Base-by-base conservation (phyloP, 2,888 invertebrate genomes). In the Psylliodes chrysocephalus region DNA sequence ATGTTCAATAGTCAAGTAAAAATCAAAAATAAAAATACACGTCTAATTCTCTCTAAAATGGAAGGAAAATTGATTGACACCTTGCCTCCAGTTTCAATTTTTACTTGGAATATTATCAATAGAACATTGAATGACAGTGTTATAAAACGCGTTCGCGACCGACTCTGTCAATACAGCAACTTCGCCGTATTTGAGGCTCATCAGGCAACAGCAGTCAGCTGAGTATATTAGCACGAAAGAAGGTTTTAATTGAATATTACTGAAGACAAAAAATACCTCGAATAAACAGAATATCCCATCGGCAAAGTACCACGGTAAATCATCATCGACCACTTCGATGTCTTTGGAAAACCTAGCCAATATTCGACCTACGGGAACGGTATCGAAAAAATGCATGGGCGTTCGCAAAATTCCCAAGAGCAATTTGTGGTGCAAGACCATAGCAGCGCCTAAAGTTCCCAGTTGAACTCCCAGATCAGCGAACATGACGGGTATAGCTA, bases 321-420 rank as follows among this genome's bases (percentile, higher is more conserved):
- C 85, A 75, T 86, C 86, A 82, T 92, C 91, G 85, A 91, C 81
- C 12, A 55, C 51, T 81, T 91, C 90, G 74, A 91, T 84, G 83
- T 92, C 91, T 87, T 90, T 89, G 81, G 90, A 88, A 84, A 91
- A 91, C 81, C 91, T 87, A 84, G 89, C 84, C 63, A 93, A 84
- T 74, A 93, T 88, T 73, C 93, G 86, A 80, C 93, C 93, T 70
- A 88, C 74, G 44, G 93, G 93, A 59, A 92, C 93, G 73, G 88
- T 89, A 82, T 93, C 93, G 84, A 91, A 93, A 84, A 92, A 88
- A 78, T 88, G 86, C 84, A 91, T 86, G 59, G 92, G 91, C 76
- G 88, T 86, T 77, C 85, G 85, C 71, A 92, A 79, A 70, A 91
- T 85, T 77, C 86, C 86, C 60, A 78, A 74, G 77, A 93, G 83